These are phyloP conservation scores for Temnothorax nylanderi DNA, from an alignment of 1,140 invertebrate species.

Conservation along the genomic window DNA sequence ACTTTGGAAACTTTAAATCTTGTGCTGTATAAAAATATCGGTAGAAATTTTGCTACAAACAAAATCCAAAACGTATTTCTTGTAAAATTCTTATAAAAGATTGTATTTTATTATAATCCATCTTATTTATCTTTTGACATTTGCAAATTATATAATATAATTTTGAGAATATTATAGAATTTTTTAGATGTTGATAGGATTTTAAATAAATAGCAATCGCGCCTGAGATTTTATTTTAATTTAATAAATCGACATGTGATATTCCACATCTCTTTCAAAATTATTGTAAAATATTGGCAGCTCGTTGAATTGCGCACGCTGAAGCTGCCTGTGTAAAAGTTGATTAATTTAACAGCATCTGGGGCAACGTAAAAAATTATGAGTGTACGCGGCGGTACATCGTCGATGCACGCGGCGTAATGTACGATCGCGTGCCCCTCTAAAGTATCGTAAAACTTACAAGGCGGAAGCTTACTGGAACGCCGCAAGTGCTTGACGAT, in stretches of 20 bases:
- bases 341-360: slow-evolving; percentile 55
- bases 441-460: slow-evolving; percentile 58
- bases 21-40: neutral
- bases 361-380: slow-evolving; percentile 53
- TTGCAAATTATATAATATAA: neutral
- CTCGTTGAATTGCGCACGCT: neutral
- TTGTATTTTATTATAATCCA: neutral
- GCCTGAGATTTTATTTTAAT: neutral
- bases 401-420: slow-evolving; percentile 43
- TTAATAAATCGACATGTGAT: slow-evolving; percentile 16
- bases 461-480: slow-evolving; percentile 33
- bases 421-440: slow-evolving; percentile 56
- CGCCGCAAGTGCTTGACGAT: slow-evolving; percentile 57
- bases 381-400: slow-evolving; percentile 39
- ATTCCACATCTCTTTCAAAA: neutral
- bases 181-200: neutral
- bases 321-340: slow-evolving; percentile 17
- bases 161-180: neutral
- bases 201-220: neutral
- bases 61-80: neutral
- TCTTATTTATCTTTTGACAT: neutral
- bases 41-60: neutral
- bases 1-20: neutral
- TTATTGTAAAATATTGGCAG: neutral
- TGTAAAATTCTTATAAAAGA: neutral